Evolutionary conservation across 2,797 vertebrate genomes (phyloP), one percentile per base, ranked within the genome.

Genomic region (Danio aesculapii): DNA sequence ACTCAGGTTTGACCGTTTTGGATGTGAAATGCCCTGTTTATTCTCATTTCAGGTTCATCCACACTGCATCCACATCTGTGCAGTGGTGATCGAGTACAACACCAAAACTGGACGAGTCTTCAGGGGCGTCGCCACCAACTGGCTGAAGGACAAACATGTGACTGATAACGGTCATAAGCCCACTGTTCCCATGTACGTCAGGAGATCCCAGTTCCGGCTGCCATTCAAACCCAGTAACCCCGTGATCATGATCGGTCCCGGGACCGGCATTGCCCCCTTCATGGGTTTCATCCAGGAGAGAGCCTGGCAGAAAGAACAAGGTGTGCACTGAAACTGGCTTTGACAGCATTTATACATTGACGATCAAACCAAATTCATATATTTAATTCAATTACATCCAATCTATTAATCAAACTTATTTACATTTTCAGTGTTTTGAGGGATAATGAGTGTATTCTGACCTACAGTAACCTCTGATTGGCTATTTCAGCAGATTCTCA

Each of bases 201-300:
- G 96, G 63, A 96, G 96, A 87, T 96, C 96, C 0, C 95, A 96
- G 87, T 96, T 96, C 78, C 93, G 95, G 43, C 90, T 96, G 79
- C 96, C 95, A 12, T 96, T 95, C 90, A 96, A 95, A 84, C 63
- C 94, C 85, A 90, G 90, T 89, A 95, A 92, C 0, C 95, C 96
- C 0, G 84, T 96, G 50, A 86, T 96, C 86, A 96, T 96, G 96
- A 90, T 96, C 0, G 96, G 96, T 0, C 95, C 95, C 0, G 96
- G 96, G 8, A 96, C 96, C 0, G 95, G 96, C 17, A 50, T 96
- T 0, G 95, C 96, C 16, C 96, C 96, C 47, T 96, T 96, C 85
- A 83, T 96, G 0, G 95, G 96, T 67, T 96, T 96, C 89, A 92
- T 96, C 77, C 95, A 96, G 87, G 96, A 96, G 85, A 86, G 96